A percentile compares a stretch with the other conserved stretches of the same genome.
Conservation (phyloP, 2,888 invertebrate species). For the Arctia plantaginis region DNA sequence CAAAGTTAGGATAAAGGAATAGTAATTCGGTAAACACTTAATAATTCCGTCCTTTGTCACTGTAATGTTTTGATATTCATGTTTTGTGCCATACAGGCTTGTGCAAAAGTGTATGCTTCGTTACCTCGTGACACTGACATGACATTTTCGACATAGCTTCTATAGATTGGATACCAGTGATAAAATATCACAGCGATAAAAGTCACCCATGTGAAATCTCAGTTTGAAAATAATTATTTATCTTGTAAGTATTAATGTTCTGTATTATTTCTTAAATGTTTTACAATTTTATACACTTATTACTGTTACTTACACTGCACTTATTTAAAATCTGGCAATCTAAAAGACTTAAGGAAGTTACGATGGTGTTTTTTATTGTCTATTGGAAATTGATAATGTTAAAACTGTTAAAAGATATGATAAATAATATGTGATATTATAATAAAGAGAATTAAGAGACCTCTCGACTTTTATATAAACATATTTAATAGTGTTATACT, state of each 20-base stretch:
- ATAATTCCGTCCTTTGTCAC: not conserved
- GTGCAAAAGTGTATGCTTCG: not conserved
- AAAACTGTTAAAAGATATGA: no score
- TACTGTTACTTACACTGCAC: no score
- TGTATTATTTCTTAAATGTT: not conserved
- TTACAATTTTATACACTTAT: no score
- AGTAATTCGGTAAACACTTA: not conserved
- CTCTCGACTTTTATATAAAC: no score
- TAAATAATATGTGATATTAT: no score
- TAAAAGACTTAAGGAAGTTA: no score
- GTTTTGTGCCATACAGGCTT: not conserved
- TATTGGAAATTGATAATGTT: no score
- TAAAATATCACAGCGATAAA: not conserved
- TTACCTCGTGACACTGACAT: not conserved
- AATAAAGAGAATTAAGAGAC: no score
- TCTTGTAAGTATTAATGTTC: not conserved
- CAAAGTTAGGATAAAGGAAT: not conserved
- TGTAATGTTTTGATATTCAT: not conserved
- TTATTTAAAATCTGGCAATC: no score
- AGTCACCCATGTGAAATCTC: not conserved
- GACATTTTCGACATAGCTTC: not conserved
- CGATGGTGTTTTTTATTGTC: no score
- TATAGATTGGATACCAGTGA: not conserved
- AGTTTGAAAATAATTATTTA: not conserved
- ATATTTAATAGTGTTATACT: no score